Percentiles rank a stretch among this genome's conserved stretches.
Conservation (phyloP, 2,888 invertebrate genomes). For the Oconnorella tubifera region DNA sequence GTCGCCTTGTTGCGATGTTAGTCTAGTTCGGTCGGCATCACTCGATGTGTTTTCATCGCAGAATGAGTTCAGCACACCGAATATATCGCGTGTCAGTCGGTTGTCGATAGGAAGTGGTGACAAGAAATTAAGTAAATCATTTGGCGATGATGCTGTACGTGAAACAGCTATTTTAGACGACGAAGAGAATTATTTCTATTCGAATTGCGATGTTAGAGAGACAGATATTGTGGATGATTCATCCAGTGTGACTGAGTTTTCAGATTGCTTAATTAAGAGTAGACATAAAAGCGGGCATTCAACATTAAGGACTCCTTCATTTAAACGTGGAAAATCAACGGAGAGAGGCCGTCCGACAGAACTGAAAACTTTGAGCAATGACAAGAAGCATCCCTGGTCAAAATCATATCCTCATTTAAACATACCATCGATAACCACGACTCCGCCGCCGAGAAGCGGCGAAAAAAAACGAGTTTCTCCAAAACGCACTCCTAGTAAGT, state of each 20-base stretch:
- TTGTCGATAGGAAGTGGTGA: background rate
- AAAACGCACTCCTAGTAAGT: background rate
- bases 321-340: background rate
- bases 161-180: constrained; percentile 25
- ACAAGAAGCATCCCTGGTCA: background rate
- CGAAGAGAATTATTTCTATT: constrained; percentile 1
- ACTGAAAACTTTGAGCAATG: background rate
- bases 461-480: background rate
- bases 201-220: constrained; percentile 13
- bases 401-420: background rate
- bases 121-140: background rate
- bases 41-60: background rate
- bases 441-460: no score
- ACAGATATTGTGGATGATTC: constrained; percentile 23
- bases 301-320: background rate
- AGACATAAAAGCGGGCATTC: background rate
- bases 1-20: background rate
- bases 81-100: background rate
- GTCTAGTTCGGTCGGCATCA: background rate
- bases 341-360: background rate
- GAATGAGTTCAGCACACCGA: background rate
- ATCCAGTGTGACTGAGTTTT: background rate
- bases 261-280: background rate
- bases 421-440: no score
- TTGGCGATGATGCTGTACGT: constrained; percentile 7